Conservation (phyloP, 2,113 vertebrate species). For the Melanotaenia duboulayi region DNA sequence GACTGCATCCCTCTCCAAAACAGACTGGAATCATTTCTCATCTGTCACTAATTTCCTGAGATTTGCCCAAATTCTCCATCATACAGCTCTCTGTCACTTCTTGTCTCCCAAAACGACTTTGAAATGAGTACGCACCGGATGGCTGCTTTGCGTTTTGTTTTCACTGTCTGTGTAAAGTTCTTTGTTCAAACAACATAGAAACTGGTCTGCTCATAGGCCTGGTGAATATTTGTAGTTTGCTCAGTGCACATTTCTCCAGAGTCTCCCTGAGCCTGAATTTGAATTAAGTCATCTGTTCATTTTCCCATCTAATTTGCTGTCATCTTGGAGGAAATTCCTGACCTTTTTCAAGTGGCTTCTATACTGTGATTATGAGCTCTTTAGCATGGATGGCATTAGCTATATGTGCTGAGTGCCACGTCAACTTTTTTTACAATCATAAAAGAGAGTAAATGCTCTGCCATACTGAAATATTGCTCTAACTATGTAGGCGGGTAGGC, state of each 20-base stretch:
- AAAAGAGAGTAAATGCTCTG: conserved; percentile 42
- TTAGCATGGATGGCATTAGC: conserved; percentile 14
- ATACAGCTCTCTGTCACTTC: conserved; percentile 41
- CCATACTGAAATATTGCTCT: conserved; percentile 52
- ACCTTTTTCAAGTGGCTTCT: conserved; percentile 17
- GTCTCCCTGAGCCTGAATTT: conserved; percentile 47
- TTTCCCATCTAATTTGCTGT: conserved; percentile 42
- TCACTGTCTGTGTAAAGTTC: conserved; percentile 50
- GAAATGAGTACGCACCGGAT: conserved; percentile 50
- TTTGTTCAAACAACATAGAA: conserved; percentile 62
- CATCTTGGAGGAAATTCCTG: conserved; percentile 50
- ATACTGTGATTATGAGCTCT: conserved; percentile 41
- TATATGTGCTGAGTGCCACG: conserved; percentile 28
- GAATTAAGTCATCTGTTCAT: conserved; percentile 55
- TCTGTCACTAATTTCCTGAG: conserved; percentile 29
- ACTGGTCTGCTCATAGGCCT: conserved; percentile 42
- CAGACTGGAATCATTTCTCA: background rate
- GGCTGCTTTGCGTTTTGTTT: conserved; percentile 66
- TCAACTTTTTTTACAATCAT: conserved; percentile 18
- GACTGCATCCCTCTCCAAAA: background rate
- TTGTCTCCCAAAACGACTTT: conserved; percentile 37
- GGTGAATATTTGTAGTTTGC: conserved; percentile 58
- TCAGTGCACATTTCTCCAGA: conserved; percentile 49
- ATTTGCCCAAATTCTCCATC: conserved; percentile 21
- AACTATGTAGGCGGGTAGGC: conserved; percentile 57